phyloP scores from a whole-genome alignment of 2,888 invertebrate species.

The Scotopteryx bipunctaria region DNA sequence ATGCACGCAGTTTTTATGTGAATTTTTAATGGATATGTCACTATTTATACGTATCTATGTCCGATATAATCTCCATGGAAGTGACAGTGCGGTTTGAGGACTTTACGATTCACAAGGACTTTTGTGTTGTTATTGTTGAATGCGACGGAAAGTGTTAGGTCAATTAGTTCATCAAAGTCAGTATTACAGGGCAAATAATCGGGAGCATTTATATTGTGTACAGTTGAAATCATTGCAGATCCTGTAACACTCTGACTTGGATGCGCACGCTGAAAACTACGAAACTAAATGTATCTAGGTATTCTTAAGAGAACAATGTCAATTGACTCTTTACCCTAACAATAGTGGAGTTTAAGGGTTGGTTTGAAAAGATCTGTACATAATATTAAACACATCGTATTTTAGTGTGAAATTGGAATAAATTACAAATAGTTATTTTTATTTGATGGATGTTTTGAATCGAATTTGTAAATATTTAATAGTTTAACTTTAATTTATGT shows the following conservation, averaged over 20 bases:
- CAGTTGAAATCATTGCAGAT: constrained; percentile 17
- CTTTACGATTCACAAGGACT: constrained; percentile 53
- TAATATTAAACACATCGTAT: constrained; percentile 32
- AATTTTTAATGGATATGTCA: constrained; percentile 70
- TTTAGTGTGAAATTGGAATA: constrained; percentile 25
- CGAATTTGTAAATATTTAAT: constrained; percentile 59
- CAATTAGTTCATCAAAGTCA: constrained; percentile 74
- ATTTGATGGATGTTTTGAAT: constrained; percentile 41
- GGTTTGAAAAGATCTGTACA: constrained; percentile 37
- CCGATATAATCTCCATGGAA: constrained; percentile 41
- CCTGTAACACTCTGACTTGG: neutral
- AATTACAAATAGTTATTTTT: constrained; percentile 25
- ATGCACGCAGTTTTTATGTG: constrained; percentile 72
- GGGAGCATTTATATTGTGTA: constrained; percentile 37
- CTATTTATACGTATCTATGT: constrained; percentile 47
- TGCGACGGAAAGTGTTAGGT: constrained; percentile 50
- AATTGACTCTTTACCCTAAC: constrained; percentile 8
- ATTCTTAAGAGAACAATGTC: constrained; percentile 8
- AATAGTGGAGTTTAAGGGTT: constrained; percentile 15
- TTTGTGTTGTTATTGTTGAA: constrained; percentile 35
- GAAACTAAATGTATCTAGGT: too few relatives aligned
- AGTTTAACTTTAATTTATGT: constrained; percentile 36
- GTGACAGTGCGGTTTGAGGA: constrained; percentile 32
- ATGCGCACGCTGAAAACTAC: too few relatives aligned
- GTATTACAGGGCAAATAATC: constrained; percentile 75